Evolutionary conservation across 2,888 invertebrate genomes (phyloP), one percentile per base, ranked within the genome.

Genomic region (Epinotia bilunana): DNA sequence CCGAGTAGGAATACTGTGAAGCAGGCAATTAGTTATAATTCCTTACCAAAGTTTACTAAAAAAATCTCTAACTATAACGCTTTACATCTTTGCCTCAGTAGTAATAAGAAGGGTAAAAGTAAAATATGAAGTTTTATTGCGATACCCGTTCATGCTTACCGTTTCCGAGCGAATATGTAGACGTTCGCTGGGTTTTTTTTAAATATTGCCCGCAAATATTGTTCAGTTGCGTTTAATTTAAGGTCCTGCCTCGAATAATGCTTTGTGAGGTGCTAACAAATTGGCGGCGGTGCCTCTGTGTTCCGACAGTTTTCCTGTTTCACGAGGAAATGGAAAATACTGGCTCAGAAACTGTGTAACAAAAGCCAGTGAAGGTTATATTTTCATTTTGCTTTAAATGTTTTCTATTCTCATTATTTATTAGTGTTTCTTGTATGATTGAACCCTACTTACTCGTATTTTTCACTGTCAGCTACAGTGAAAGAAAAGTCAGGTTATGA

Each of bases 221-320:
- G 86, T 85, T 83, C 81, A 81, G 82, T 85, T 82, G 84, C 83
- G 81, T 90, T 88, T 89, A 89, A 90, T 90, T 89, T 89, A 83
- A 86, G 84, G 84, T 81, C 82, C 81, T 79, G 82, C 81, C 80
- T 83, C 64, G 74, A 87, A 89, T 89, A 87, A 86, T 89, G 86
- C 91, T 90, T 91, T 91, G 89, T 89, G 83, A 86, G 87, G 87
- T 87, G 88, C 85, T 87, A 89, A 91, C 89, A 91, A 91, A 90
- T 91, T 90, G 87, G 87, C 83, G 87, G 85, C 81, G 80, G 84
- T 84, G 83, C 82, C 83, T 81, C 81, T 76, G 80, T 78, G 76
- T 79, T 78, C 78, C 78, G 78, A 60, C 65, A 58, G 74, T 64
- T 64, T 74, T 53, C 69, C 46, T 39, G 71, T 71, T 74, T 65